phyloP scores from a whole-genome alignment of 2,113 vertebrate genomes.

The Circaetus gallicus region DNA sequence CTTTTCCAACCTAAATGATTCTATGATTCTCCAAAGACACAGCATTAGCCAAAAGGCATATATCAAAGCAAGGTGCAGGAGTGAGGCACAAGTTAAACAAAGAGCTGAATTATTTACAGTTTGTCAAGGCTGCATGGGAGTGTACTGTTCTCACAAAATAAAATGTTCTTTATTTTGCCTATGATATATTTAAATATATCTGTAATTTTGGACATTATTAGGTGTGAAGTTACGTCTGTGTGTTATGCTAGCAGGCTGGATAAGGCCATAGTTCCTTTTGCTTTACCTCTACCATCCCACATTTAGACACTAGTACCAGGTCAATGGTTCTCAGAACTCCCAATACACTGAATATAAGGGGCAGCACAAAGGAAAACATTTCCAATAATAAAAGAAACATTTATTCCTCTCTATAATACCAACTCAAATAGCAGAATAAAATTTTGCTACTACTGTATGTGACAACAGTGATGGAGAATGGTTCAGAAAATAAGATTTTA shows the following conservation, averaged over 20 bases:
- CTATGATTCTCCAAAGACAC: neutral
- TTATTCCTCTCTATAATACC: neutral
- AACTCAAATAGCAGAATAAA: neutral
- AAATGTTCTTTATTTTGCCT: neutral
- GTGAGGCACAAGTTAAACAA: neutral
- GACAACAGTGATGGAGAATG: neutral
- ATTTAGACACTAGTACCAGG: neutral
- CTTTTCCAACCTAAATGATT: too few species aligned
- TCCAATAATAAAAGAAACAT: neutral
- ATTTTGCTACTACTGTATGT: neutral
- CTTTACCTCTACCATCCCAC: neutral
- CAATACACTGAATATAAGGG: neutral
- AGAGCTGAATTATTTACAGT: neutral
- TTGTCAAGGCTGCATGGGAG: neutral
- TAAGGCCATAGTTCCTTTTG: neutral
- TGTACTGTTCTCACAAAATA: neutral
- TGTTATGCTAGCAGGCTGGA: neutral
- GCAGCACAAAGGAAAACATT: neutral
- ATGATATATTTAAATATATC: neutral
- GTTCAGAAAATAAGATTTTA: neutral
- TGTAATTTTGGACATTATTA: neutral
- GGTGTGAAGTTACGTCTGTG: neutral
- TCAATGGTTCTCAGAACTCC: neutral
- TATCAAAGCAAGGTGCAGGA: neutral
- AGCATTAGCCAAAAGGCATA: neutral